Base-by-base conservation (phyloP, 2,797 vertebrate species). In the Urophycis tenuis region DNA sequence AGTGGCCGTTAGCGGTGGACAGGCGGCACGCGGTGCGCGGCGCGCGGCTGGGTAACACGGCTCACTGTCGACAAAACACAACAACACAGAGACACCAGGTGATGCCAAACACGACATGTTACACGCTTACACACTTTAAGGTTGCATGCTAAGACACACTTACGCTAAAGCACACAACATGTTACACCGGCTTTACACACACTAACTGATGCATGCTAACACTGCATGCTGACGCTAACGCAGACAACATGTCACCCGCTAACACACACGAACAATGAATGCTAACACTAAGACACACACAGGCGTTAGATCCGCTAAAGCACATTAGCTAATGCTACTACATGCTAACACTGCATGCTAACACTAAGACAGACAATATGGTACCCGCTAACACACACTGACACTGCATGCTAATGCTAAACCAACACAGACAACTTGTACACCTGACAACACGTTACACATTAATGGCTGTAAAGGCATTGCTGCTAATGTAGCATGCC, bases 61-160 rank as follows among this genome's bases (percentile, higher is more conserved):
- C 89, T 94, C 91, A 93, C 92, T 93, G 92, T 92, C 87, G 73
- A 92, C 89, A 89, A 25, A 60, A 90, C 84, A 88, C 86, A 89
- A 92, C 82, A 87, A 77, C 89, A 22, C 77, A 64, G 53, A 80
- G 35, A 36, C 30, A 88, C 81, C 81, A 77, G 76, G 87, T 80
- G 81, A 81, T 82, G 83, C 85, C 35, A 75, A 89, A 86, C 36
- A 86, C 88, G 72, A 90, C 85, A 60, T 41, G 84, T 74, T 73
- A 74, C 30, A 87, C 79, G 85, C 15, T 33, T 19, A 41, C 39
- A 41, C 39, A 41, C 39, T 41, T 41, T 41, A 41, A 41, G 12
- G 32, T 15, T 71, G 70, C 31, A 31, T 71, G 15, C 70, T 53
- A 19, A 53, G 17, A 53, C 45, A 22, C 45, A 1, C 45, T 53